Percentiles rank a stretch among this genome's conserved stretches.
Evolutionary conservation across 92 coral and sea anemone species (phyloP).

Genomic region (Phenganax marumi): DNA sequence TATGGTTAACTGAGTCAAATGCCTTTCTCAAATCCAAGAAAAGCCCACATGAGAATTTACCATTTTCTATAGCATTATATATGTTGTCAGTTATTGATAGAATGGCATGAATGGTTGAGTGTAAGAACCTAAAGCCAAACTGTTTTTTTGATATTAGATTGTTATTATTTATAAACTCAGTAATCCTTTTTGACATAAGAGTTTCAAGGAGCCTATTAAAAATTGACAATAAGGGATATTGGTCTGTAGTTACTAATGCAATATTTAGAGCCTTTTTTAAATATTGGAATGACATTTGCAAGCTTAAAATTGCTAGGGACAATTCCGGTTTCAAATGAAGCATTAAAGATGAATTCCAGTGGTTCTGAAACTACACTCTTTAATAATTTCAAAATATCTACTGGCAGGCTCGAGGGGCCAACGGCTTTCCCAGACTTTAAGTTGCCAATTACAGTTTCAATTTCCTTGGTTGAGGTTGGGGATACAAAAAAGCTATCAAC

Average conservation of each 20-base stretch:
- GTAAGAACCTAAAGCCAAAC: neutral
- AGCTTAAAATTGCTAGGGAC: conserved; percentile 1
- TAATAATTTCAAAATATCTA: neutral
- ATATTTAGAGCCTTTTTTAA: neutral
- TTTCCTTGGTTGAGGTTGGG: neutral
- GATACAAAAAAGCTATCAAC: neutral
- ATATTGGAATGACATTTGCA: neutral
- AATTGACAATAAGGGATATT: neutral
- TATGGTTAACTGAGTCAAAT: conserved; percentile 9
- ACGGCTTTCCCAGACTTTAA: neutral
- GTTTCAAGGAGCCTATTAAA: conserved; percentile 9
- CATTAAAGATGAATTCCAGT: neutral
- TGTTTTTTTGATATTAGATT: neutral
- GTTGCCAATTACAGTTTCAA: neutral
- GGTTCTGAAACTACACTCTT: neutral
- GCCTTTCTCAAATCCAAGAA: conserved; percentile 5
- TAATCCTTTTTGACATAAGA: neutral
- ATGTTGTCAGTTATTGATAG: neutral
- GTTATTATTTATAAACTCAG: neutral
- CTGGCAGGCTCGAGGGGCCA: neutral
- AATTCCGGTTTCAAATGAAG: neutral
- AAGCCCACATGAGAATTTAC: neutral
- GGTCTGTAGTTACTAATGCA: neutral
- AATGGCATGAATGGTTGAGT: neutral
- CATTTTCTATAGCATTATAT: neutral